Evolutionary conservation across 2,888 invertebrate species (phyloP).

Genomic region (Alcis repandata): DNA sequence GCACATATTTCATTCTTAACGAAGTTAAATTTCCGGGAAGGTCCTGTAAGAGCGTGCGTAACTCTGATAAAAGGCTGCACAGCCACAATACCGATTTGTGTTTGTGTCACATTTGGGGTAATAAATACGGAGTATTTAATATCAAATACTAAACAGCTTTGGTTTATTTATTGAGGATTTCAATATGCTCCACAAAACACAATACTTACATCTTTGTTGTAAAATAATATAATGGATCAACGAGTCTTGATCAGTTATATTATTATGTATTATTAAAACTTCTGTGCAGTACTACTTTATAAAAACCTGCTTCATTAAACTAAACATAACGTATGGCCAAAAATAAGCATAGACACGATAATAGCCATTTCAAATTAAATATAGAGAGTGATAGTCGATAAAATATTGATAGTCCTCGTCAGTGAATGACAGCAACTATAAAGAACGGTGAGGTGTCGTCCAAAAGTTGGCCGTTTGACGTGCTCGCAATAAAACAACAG

Average conservation of each 20-base stretch:
- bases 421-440: conserved; percentile 37
- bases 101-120: conserved; percentile 59
- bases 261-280: no score
- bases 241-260: no score
- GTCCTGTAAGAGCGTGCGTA: conserved; percentile 83
- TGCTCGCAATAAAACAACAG: conserved; percentile 80
- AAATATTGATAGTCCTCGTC: conserved; percentile 16
- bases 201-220: no score
- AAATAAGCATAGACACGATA: no score
- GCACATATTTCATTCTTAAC: conserved; percentile 86
- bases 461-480: conserved; percentile 71
- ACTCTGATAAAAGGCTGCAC: conserved; percentile 82
- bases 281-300: conserved; percentile 1
- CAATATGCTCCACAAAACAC: conserved; percentile 12
- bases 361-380: no score
- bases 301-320: no score
- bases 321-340: no score
- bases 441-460: conserved; percentile 50
- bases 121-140: conserved; percentile 52
- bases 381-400: no score
- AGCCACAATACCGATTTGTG: conserved; percentile 71
- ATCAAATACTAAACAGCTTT: conserved; percentile 19
- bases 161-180: conserved; percentile 38
- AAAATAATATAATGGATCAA: no score
- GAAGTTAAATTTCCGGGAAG: conserved; percentile 85